These are phyloP conservation scores for Macheiramphus alcinus DNA, from an alignment of 2,113 vertebrate genomes.

Conservation along the genomic window DNA sequence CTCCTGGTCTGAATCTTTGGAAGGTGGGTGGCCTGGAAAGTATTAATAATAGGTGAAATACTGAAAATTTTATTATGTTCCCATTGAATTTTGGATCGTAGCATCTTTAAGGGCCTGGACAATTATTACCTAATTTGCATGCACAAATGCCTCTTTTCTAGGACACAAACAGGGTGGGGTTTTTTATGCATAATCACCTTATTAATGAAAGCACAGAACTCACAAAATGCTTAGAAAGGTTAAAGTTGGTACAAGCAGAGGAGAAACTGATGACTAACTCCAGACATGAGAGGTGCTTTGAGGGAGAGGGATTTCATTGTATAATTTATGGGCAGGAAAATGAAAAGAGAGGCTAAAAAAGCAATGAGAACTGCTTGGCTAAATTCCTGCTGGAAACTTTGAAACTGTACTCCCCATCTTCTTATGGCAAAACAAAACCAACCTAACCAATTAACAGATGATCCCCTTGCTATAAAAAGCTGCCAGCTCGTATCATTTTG, in stretches of 20 bases:
- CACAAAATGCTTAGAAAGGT: not conserved
- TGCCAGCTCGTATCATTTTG: conserved; percentile 24
- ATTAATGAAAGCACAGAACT: not conserved
- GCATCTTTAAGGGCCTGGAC: not conserved
- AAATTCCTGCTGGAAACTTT: conserved; percentile 8
- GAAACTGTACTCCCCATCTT: not conserved
- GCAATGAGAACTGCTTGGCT: not conserved
- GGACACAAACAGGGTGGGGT: not conserved
- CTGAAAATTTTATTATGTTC: not conserved
- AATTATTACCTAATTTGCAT: conserved; percentile 5
- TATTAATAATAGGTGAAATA: not conserved
- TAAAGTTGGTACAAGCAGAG: not conserved
- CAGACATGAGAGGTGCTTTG: not conserved
- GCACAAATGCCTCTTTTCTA: not conserved
- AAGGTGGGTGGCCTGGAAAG: not conserved
- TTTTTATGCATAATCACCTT: not conserved
- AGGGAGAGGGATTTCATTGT: not conserved
- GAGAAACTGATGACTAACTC: not conserved
- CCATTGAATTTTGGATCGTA: not conserved
- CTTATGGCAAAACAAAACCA: not conserved
- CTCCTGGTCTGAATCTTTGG: not conserved
- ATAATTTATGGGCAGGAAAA: conserved; percentile 21
- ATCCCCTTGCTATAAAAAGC: conserved; percentile 35
- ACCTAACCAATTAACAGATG: conserved; percentile 34
- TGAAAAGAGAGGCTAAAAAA: conserved; percentile 5